These are phyloP conservation scores for Spea hammondii DNA, from an alignment of 2,797 vertebrate species.

Conservation along the genomic window DNA sequence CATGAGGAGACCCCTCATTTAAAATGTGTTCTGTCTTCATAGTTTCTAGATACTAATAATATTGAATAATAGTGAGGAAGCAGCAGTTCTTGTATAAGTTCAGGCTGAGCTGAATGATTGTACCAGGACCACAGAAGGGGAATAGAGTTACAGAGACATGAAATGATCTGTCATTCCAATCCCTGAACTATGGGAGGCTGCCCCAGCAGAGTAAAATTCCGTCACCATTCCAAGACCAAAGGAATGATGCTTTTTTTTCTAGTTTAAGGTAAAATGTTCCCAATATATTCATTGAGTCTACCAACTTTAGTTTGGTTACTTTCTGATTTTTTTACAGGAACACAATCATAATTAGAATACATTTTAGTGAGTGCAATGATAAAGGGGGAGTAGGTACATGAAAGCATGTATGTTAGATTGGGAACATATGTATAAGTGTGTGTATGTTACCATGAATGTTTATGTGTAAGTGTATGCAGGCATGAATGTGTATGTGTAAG, in stretches of 20 bases:
- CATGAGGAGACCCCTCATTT: not conserved
- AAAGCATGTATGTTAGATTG: too few relatives aligned
- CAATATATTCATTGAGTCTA: not conserved
- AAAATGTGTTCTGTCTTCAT: constrained; percentile 4
- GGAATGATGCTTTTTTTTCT: not conserved
- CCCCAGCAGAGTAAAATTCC: not conserved
- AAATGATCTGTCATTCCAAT: constrained; percentile 40
- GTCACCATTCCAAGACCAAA: not conserved
- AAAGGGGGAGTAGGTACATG: too few relatives aligned
- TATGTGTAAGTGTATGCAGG: too few relatives aligned
- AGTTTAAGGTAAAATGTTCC: not conserved
- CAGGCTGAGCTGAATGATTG: constrained; percentile 3
- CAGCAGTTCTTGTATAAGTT: constrained; percentile 7
- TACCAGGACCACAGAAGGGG: constrained; percentile 25
- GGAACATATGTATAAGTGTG: too few relatives aligned
- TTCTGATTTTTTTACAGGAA: too few relatives aligned
- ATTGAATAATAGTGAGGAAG: not conserved
- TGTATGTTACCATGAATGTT: too few relatives aligned
- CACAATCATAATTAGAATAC: too few relatives aligned
- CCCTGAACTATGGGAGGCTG: constrained; percentile 22
- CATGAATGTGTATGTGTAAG: too few relatives aligned
- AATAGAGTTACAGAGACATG: constrained; percentile 39
- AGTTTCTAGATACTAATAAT: not conserved
- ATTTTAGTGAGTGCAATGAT: too few relatives aligned
- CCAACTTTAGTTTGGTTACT: too few relatives aligned